Evolutionary conservation across 92 coral and sea anemone species (phyloP).

Genomic region (Epizoanthus ramosus): DNA sequence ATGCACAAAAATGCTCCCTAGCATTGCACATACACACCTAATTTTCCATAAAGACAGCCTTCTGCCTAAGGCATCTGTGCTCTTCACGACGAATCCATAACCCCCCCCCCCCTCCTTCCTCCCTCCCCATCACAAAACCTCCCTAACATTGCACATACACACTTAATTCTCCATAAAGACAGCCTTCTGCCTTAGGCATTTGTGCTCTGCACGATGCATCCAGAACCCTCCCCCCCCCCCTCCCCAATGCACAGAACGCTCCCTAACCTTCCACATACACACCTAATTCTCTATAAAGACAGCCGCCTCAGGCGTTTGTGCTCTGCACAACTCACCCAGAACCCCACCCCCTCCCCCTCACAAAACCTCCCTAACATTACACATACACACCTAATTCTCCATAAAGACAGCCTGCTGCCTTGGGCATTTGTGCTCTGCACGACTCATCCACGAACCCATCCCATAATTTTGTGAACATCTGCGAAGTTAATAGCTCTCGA

Average conservation of each 20-base stretch:
- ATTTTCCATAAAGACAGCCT: slow-evolving; percentile 93
- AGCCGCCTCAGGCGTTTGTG: no score
- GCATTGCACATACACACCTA: slow-evolving; percentile 88
- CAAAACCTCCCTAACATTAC: no score
- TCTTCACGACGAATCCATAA: no score
- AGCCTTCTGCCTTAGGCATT: slow-evolving; percentile 95
- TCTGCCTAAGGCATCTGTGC: slow-evolving; percentile 95
- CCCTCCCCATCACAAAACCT: no score
- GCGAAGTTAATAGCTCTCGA: slow-evolving; percentile 6
- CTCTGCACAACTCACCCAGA: background rate
- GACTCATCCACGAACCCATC: slow-evolving; percentile 95
- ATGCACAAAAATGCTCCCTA: no score
- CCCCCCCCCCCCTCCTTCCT: no score
- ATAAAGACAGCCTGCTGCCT: slow-evolving; percentile 94
- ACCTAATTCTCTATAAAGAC: no score
- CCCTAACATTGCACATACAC: no score
- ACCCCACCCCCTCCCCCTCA: no score
- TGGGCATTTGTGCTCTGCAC: slow-evolving; percentile 93
- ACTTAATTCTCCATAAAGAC: slow-evolving; percentile 96
- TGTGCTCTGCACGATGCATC: slow-evolving; percentile 93
- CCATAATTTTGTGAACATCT: slow-evolving; percentile 90
- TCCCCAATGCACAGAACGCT: no score
- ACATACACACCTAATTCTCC: slow-evolving; percentile 86
- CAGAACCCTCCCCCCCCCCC: slow-evolving; percentile 66
- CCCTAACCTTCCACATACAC: no score